Base-by-base conservation (phyloP, 2,113 vertebrate genomes). In the Baryphthengus martii region DNA sequence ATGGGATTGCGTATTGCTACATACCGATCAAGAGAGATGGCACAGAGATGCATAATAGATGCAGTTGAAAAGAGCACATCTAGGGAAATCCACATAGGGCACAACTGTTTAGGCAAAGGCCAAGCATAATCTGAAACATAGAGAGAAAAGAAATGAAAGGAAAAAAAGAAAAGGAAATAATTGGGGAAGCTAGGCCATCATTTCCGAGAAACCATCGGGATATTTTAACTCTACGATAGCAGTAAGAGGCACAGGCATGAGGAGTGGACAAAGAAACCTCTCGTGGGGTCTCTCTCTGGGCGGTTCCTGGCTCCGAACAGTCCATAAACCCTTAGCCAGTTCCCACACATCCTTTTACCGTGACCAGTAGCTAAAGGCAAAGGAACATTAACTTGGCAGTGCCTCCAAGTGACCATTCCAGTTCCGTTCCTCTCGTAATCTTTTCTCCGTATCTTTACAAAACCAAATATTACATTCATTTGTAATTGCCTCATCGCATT, bases 21-120 rank as follows among this genome's bases (percentile, higher is more conserved):
- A 95, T 99, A 99, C 88, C 99, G 99, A 97, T 99, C 99, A 96
- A 99, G 98, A 50, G 99, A 99, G 97, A 99, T 99, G 98, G 99
- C 99, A 73, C 99, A 99, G 94, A 99, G 98, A 97, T 99, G 99
- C 99, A 99, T 99, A 97, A 99, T 99, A 98, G 99, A 99, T 92
- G 99, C 99, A 39, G 99, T 99, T 92, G 99, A 99, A 98, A 99
- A 99, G 84, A 99, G 96, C 88, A 99, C 99, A 95, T 99, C 99
- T 97, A 99, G 98, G 97, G 99, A 99, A 98, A 99, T 99, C 99
- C 99, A 99, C 96, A 99, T 99, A 37, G 99, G 99, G 97, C 99
- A 99, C 96, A 99, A 98, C 74, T 99, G 97, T 72, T 98, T 98
- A 93, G 99, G 99, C 96, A 99, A 97, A 75, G 99, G 99, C 99